phyloP scores from a whole-genome alignment of 1,140 invertebrate species.

The Lysiphlebus fabarum region DNA sequence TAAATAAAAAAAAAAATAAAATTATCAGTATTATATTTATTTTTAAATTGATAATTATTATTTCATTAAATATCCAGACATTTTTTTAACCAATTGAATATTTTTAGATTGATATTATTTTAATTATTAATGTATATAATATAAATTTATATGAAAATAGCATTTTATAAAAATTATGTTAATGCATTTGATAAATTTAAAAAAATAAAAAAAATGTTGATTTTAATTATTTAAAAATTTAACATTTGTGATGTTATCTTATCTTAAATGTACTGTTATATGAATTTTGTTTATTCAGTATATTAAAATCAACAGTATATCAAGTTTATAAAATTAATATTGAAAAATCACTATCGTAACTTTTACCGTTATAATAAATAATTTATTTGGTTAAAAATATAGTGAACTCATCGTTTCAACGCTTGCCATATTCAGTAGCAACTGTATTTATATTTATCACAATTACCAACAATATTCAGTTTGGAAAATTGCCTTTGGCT shows the following conservation, averaged over 20 bases:
- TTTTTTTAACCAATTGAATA: too few relatives aligned
- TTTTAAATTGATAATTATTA: too few relatives aligned
- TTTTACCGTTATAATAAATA: slow-evolving; percentile 76
- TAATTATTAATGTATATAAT: too few relatives aligned
- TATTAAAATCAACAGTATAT: slow-evolving; percentile 14
- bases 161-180: too few relatives aligned
- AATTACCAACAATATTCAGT: slow-evolving; percentile 61
- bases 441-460: slow-evolving; percentile 63
- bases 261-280: slow-evolving; percentile 60
- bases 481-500: slow-evolving; percentile 24
- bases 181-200: too few relatives aligned
- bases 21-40: too few relatives aligned
- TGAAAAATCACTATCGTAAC: slow-evolving; percentile 70
- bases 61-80: too few relatives aligned
- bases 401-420: slow-evolving; percentile 63
- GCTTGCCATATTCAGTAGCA: slow-evolving; percentile 60
- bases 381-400: slow-evolving; percentile 66
- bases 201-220: too few relatives aligned
- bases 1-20: too few relatives aligned
- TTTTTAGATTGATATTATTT: too few relatives aligned
- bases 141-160: too few relatives aligned
- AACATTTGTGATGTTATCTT: slow-evolving; percentile 64
- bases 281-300: slow-evolving; percentile 11
- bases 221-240: slow-evolving; percentile 55
- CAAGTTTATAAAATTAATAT: slow-evolving; percentile 45